Base-by-base conservation (phyloP, 2,113 vertebrate species). In the Monopterus albus region DNA sequence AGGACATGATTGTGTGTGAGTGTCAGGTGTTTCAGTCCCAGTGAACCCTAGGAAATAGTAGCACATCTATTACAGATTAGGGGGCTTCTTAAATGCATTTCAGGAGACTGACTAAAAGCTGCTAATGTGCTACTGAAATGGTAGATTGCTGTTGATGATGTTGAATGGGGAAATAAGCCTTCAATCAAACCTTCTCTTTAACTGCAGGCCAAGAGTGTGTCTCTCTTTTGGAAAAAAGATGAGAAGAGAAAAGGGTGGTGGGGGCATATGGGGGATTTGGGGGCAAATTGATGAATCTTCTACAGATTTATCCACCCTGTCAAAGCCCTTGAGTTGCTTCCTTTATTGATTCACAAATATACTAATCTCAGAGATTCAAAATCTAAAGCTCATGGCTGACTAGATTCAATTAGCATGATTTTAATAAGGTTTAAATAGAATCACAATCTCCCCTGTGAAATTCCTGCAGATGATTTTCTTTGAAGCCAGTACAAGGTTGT, bases 1-100 rank as follows among this genome's bases (percentile, higher is more conserved):
- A n/a, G n/a, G n/a, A n/a, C n/a, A n/a, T n/a, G n/a, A n/a, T n/a
- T 52, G 40, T 39, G 52, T 59, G 29, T 60, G 47, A 35, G 33
- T 47, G 51, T 67, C 40, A 51, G 26, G 55, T 21, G n/a, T n/a
- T n/a, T n/a, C n/a, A n/a, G n/a, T n/a, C n/a, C n/a, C n/a, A n/a
- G n/a, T n/a, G n/a, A n/a, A n/a, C n/a, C 79, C 58, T 70, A 38
- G 59, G 64, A 78, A 72, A 72, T 66, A 52, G 31, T 21, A 52
- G 67, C 65, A 63, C 78, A 82, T 83, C 79, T 81, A 88, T 81
- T 83, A 79, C 74, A 71, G 72, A 70, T 82, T 71, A 74, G 60
- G 51, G 51, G 38, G 64, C 77, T 69, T 79, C 72, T 89, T 84
- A 84, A 86, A 79, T 56, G 81, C 75, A 64, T 84, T 84, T 81